Base-by-base conservation (phyloP, 2,888 invertebrate genomes). In the Cerceris ruficornis region DNA sequence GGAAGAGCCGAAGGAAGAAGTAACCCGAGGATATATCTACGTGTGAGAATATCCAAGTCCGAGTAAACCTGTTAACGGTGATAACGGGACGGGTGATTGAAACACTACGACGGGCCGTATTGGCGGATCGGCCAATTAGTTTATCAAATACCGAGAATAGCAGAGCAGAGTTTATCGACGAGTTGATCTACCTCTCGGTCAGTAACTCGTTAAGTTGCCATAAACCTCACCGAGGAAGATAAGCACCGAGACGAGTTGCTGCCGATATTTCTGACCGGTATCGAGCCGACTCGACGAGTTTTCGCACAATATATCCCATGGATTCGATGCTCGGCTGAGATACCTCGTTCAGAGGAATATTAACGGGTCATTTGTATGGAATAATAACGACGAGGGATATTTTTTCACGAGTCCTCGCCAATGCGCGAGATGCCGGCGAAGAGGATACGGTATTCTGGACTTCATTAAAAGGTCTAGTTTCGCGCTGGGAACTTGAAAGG, bases 71-170 rank as follows among this genome's bases (percentile, higher is more conserved):
- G 75, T 77, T 84, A 85, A 85, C 77, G 73, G 74, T 52, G 85
- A 85, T 84, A 85, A 84, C 85, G 83, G 83, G 69, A 83, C 65
- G 83, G 60, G 15, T 74, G 76, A 84, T 85, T 78, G 78, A 83
- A 83, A 85, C 69, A 62, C 67, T 62, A 72, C 64, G 76, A 82
- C 75, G 76, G 75, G 58, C 65, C 67, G 75, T 64, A 59, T 61
- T 58, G 69, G 52, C 55, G 57, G 72, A 74, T 81, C 72, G 79
- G 73, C 81, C 79, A 80, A 81, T 85, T 85, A 85, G 76, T 78
- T 85, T 85, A 85, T 85, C 81, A 81, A 85, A 83, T 85, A 74
- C 77, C 74, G 69, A 66, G 85, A 76, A 83, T 81, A 83, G 79
- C 83, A 50, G 74, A 74, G 77, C 72, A 76, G 74, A 76, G 79